Evolutionary conservation across 2,113 vertebrate genomes (phyloP), one percentile per base, ranked within the genome.

Genomic region (Ariopsis seemanni): DNA sequence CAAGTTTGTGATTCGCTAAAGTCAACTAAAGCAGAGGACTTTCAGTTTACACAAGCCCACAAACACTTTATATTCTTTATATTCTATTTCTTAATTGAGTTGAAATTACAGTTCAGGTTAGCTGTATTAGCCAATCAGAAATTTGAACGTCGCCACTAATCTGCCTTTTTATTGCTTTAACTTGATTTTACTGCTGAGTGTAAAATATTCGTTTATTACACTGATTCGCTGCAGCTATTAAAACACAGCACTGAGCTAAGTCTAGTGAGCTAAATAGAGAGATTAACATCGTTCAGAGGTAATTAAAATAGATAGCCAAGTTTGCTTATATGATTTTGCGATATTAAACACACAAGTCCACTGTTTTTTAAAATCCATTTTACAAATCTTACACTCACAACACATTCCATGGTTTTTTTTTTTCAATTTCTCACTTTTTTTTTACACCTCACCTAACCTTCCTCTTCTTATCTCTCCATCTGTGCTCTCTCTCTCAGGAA

Each of bases 401-500:
- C 53, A 58, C 77, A 30, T 55, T 30, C 75, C 77, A 57, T 1
- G 6, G 20, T n/a, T n/a, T n/a, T 53, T 48, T 77, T 77, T 12
- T 52, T 48, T 18, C 2, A 65, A 20, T 72, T 53, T 77, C 20
- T 1, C 27, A 42, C 9, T 81, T 30, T n/a, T 27, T 11, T 14
- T 55, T 27, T 48, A 50, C 27, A 34, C 55, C 27, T 79, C 27
- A 18, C 30, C 30, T 11, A 11, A 20, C 18, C 57, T 79, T 30
- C 53, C 15, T 30, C 77, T 18, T 5, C 50, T 80, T 80, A 81
- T 60, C 79, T 60, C 79, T 81, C 55, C 79, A 81, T 60, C 79
- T 7, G 57, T 22, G 30, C 57, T 80, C 30, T 81, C 79, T 34
- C 55, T 27, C 57, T 5, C 17, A 6, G 79, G 79, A 81, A 60